These are phyloP conservation scores for Lycocerus yunnanus DNA, from an alignment of 2,888 invertebrate species.

Conservation along the genomic window DNA sequence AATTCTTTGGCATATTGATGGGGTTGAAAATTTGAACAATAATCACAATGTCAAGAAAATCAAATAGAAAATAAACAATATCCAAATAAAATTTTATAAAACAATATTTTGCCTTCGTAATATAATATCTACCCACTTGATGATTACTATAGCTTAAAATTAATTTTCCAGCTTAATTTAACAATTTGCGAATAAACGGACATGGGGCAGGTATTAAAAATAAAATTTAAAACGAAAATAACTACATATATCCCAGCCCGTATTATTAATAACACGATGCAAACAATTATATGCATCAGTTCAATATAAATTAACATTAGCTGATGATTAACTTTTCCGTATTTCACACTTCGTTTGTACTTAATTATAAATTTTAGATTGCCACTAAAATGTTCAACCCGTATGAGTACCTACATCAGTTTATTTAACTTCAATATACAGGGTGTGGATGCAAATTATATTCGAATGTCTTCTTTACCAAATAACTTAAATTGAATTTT, in stretches of 20 bases:
- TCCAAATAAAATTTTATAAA: not conserved
- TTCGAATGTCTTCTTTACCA: not conserved
- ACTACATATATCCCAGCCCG: not conserved
- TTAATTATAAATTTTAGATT: slow-evolving; percentile 24
- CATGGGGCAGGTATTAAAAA: not conserved
- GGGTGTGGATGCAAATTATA: not conserved
- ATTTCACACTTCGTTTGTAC: slow-evolving; percentile 23
- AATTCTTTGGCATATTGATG: not conserved
- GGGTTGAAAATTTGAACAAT: not conserved
- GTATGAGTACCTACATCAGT: slow-evolving; percentile 6
- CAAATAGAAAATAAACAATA: not conserved
- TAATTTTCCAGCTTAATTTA: not conserved
- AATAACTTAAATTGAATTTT: too few species aligned
- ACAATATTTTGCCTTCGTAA: not conserved
- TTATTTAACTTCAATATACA: slow-evolving; percentile 7
- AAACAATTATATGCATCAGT: slow-evolving; percentile 12
- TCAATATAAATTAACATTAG: slow-evolving; percentile 22
- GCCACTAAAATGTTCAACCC: slow-evolving; percentile 10
- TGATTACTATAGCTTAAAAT: not conserved
- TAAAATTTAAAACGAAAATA: not conserved
- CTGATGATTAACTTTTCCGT: slow-evolving; percentile 21
- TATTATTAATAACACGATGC: slow-evolving; percentile 1
- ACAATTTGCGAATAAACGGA: not conserved
- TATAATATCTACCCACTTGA: too few species aligned
- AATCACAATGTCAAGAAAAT: not conserved